Percentiles rank a stretch among this genome's conserved stretches.
Conservation (phyloP, 2,888 invertebrate species). For the Abscondita cerata region DNA sequence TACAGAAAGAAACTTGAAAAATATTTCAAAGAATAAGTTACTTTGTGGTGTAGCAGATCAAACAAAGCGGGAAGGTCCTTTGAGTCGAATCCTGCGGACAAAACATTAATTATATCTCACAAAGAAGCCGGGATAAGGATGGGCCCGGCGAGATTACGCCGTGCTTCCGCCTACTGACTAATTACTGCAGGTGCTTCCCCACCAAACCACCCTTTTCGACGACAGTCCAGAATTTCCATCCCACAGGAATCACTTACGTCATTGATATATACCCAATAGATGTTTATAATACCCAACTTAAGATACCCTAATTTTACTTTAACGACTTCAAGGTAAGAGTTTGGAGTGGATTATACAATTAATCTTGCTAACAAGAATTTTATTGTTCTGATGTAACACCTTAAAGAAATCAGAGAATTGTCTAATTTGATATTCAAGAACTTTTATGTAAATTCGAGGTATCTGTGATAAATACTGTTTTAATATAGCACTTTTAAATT, state of each 20-base stretch:
- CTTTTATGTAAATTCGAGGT: too few relatives aligned
- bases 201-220: constrained; percentile 26
- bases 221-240: constrained; percentile 9
- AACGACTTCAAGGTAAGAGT: too few relatives aligned
- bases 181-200: constrained; percentile 52
- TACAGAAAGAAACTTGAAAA: constrained; percentile 23
- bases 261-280: constrained; percentile 9
- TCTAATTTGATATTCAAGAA: too few relatives aligned
- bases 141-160: constrained; percentile 45
- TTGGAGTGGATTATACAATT: too few relatives aligned
- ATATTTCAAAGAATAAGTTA: constrained; percentile 34
- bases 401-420: too few relatives aligned
- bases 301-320: not conserved
- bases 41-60: constrained; percentile 35
- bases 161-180: constrained; percentile 51
- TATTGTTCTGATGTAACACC: too few relatives aligned
- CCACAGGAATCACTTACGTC: constrained; percentile 7
- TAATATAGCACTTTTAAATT: too few relatives aligned
- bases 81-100: constrained; percentile 46
- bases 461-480: too few relatives aligned
- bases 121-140: constrained; percentile 42
- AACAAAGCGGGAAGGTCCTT: constrained; percentile 36
- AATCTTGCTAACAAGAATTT: too few relatives aligned
- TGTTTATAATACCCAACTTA: not conserved
- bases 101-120: constrained; percentile 52